Conservation (phyloP, 2,797 vertebrate species). For the Macropus fuliginosus region DNA sequence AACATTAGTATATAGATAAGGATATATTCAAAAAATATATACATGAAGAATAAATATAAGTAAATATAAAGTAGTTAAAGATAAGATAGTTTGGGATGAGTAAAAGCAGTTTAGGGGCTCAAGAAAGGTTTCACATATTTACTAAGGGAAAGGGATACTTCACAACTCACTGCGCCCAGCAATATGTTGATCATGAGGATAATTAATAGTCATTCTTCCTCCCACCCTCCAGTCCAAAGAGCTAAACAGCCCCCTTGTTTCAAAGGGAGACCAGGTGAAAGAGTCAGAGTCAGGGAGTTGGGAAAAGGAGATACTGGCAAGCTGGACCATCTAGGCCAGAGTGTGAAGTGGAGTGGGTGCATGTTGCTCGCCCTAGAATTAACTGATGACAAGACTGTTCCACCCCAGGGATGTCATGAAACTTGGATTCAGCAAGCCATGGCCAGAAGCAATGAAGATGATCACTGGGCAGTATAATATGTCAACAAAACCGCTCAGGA, state of each 20-base stretch:
- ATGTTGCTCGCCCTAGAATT: background rate
- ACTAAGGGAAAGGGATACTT: background rate
- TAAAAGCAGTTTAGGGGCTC: background rate
- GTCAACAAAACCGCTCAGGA: constrained; percentile 90
- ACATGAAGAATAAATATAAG: background rate
- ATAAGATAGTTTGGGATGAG: background rate
- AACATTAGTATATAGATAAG: too few species aligned
- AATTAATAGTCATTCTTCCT: background rate
- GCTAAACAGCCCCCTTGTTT: too few species aligned
- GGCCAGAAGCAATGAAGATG: constrained; percentile 93
- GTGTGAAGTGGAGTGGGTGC: background rate
- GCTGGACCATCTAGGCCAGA: background rate
- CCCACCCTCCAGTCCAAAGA: fast-evolving
- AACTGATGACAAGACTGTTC: constrained; percentile 31
- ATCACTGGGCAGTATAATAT: constrained; percentile 91
- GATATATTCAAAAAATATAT: background rate
- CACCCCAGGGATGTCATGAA: constrained; percentile 92
- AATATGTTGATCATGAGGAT: background rate
- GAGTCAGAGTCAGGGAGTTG: background rate
- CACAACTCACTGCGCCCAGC: background rate
- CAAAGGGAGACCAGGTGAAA: background rate
- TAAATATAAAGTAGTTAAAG: background rate
- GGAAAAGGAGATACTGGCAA: background rate
- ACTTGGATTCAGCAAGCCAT: constrained; percentile 94
- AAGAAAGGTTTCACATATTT: background rate